These are phyloP conservation scores for Corapipo altera DNA, from an alignment of 2,113 vertebrate genomes.

Conservation along the genomic window DNA sequence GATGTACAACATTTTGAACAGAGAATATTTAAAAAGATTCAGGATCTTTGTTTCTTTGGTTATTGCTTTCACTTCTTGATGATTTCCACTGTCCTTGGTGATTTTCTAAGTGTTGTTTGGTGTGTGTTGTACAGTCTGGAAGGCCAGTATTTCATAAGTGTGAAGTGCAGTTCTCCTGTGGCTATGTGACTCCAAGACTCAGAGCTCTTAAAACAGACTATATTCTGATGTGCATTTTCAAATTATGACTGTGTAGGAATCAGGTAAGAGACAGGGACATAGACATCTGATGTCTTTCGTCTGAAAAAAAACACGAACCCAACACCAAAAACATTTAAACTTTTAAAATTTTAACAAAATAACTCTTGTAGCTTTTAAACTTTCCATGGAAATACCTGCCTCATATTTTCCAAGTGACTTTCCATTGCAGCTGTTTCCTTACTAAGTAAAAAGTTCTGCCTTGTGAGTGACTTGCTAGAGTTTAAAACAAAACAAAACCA, in stretches of 20 bases:
- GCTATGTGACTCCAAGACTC: background rate
- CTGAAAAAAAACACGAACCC: background rate
- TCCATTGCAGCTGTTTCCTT: background rate
- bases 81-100: background rate
- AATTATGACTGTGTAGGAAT: background rate
- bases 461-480: background rate
- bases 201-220: background rate
- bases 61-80: background rate
- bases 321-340: background rate
- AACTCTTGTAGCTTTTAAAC: background rate
- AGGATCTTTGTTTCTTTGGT: fast-evolving
- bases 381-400: slow-evolving; percentile 30
- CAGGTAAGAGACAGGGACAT: background rate
- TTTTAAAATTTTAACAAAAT: background rate
- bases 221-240: background rate
- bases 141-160: background rate
- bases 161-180: background rate
- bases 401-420: background rate
- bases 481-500: background rate
- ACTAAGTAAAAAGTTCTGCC: background rate
- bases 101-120: background rate
- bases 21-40: background rate
- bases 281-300: background rate
- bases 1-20: background rate
- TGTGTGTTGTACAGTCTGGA: background rate